Conservation (phyloP, 2,113 vertebrate genomes). For the Caretta caretta region DNA sequence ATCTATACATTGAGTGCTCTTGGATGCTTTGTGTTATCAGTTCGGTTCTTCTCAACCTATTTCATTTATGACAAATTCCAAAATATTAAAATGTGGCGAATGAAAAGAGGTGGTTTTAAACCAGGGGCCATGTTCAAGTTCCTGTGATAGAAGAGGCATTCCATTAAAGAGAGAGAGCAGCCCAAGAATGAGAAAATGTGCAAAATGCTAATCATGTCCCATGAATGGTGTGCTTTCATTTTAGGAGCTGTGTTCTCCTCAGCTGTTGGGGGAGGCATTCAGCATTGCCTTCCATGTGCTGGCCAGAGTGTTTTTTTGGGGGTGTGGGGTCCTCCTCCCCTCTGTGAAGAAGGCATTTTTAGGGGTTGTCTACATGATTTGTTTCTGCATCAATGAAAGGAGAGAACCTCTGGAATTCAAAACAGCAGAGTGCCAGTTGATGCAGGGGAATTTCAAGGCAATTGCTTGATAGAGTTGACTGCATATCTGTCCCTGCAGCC, state of each 20-base stretch:
- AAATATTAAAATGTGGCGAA: rapidly evolving
- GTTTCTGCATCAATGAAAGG: neutral
- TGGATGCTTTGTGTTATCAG: neutral
- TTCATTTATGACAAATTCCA: neutral
- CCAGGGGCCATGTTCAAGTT: rapidly evolving
- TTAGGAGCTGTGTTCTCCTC: neutral
- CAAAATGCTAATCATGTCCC: rapidly evolving
- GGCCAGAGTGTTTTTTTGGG: neutral
- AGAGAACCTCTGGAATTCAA: neutral
- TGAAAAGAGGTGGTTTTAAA: rapidly evolving
- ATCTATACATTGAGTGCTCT: neutral
- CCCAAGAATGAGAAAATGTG: neutral
- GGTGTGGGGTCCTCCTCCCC: neutral
- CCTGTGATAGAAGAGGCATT: rapidly evolving
- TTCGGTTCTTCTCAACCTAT: neutral
- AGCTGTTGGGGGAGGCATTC: neutral
- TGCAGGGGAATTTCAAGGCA: neutral
- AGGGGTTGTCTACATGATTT: neutral
- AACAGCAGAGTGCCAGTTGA: neutral
- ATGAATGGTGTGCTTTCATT: neutral
- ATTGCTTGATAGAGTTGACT: neutral
- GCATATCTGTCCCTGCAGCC: too few species aligned
- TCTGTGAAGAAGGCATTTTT: neutral
- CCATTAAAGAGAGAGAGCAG: neutral
- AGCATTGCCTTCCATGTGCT: rapidly evolving